Conservation (phyloP, 1,140 invertebrate genomes). For the Drosophila mayri region DNA sequence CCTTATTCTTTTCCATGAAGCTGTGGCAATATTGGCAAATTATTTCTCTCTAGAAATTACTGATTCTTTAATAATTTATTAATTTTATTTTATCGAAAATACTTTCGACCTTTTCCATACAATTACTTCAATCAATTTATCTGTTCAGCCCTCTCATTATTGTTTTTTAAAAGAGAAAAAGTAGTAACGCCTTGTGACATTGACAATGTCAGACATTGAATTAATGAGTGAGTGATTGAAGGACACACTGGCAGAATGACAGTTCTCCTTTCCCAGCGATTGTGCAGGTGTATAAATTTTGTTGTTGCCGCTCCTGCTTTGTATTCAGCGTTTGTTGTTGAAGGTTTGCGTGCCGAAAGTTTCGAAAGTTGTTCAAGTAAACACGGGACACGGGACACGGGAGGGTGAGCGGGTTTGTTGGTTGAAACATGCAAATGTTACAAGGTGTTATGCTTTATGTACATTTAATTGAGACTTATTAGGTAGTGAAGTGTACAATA, state of each 20-base stretch:
- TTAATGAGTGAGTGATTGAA: slow-evolving; percentile 53
- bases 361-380: slow-evolving; percentile 59
- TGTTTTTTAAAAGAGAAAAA: not conserved
- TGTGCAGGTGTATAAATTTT: slow-evolving; percentile 58
- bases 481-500: slow-evolving; percentile 66
- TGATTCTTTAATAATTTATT: not conserved
- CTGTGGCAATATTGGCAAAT: not conserved
- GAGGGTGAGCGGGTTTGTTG: slow-evolving; percentile 17
- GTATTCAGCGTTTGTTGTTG: slow-evolving; percentile 48
- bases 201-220: slow-evolving; percentile 65
- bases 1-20: not conserved
- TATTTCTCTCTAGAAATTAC: not conserved
- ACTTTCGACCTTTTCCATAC: not conserved
- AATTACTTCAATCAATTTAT: not conserved
- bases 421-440: slow-evolving; percentile 73
- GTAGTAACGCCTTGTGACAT: slow-evolving; percentile 58
- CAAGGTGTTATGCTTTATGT: slow-evolving; percentile 82
- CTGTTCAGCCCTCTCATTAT: no score
- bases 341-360: slow-evolving; percentile 74
- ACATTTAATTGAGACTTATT: slow-evolving; percentile 84
- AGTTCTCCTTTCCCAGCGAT: slow-evolving; percentile 18
- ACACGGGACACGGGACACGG: slow-evolving; percentile 23
- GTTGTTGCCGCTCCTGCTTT: slow-evolving; percentile 49
- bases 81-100: not conserved
- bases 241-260: slow-evolving; percentile 56